Conservation (phyloP, 2,888 invertebrate genomes). For the Ernsta delagoae region DNA sequence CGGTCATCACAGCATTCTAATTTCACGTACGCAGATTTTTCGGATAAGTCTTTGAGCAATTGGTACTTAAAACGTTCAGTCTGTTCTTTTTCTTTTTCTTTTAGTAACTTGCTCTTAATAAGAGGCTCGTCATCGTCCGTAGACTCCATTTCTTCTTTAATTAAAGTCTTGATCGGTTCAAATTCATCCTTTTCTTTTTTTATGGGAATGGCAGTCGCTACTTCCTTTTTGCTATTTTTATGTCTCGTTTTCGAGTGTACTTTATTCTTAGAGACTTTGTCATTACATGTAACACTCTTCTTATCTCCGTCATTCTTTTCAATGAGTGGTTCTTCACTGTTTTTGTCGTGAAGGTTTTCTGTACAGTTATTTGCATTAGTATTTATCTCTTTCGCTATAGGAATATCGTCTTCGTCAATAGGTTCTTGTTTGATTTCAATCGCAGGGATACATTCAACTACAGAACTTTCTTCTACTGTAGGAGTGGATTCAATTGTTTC, state of each 20-base stretch:
- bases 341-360: slow-evolving; percentile 27
- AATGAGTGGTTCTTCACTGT: slow-evolving; percentile 47
- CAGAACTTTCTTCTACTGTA: neutral
- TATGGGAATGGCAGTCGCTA: slow-evolving; percentile 40
- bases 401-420: slow-evolving; percentile 63
- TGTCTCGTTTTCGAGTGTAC: slow-evolving; percentile 50
- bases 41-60: slow-evolving; percentile 73
- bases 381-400: slow-evolving; percentile 10
- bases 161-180: slow-evolving; percentile 52
- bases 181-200: slow-evolving; percentile 57
- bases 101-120: slow-evolving; percentile 73
- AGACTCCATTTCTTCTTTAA: slow-evolving; percentile 71
- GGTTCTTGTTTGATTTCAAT: slow-evolving; percentile 65
- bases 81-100: slow-evolving; percentile 71
- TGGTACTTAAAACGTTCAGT: slow-evolving; percentile 70
- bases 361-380: neutral
- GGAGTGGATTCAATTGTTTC: slow-evolving; percentile 1
- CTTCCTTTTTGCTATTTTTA: slow-evolving; percentile 54
- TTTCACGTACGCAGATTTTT: slow-evolving; percentile 79
- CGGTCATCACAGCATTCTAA: slow-evolving; percentile 79
- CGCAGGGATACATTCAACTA: slow-evolving; percentile 6
- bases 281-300: slow-evolving; percentile 54
- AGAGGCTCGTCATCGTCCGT: slow-evolving; percentile 77
- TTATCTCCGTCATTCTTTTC: slow-evolving; percentile 53
- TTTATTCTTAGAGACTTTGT: slow-evolving; percentile 56